These are phyloP conservation scores for Eciton burchellii DNA, from an alignment of 1,140 invertebrate genomes.

Conservation along the genomic window DNA sequence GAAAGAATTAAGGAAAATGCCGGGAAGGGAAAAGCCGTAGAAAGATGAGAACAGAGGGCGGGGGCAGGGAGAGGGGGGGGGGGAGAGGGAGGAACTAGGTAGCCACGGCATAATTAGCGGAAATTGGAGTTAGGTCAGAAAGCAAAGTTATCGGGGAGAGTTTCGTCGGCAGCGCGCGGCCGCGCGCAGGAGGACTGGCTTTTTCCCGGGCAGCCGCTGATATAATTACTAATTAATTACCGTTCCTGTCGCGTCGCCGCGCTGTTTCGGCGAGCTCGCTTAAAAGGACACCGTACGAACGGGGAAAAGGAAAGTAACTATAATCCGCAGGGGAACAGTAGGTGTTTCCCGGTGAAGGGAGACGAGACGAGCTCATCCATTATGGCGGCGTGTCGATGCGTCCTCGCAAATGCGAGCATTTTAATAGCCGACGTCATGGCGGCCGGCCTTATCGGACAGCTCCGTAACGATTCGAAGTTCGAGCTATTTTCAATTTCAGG, in stretches of 20 bases:
- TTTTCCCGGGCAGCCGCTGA: constrained; percentile 55
- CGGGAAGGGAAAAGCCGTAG: neutral
- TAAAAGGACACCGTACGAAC: constrained; percentile 60
- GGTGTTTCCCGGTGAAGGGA: neutral
- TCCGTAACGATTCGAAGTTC: neutral
- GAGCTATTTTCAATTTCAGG: constrained; percentile 28
- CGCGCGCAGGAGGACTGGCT: constrained; percentile 34
- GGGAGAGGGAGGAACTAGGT: constrained; percentile 49
- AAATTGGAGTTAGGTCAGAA: constrained; percentile 73
- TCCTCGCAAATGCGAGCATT: neutral
- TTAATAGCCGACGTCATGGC: constrained; percentile 35
- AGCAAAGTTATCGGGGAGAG: constrained; percentile 68
- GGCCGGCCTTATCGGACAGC: constrained; percentile 8
- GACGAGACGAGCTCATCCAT: constrained; percentile 11
- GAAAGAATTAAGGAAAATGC: constrained; percentile 42
- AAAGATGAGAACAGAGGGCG: constrained; percentile 10
- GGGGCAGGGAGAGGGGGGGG: neutral
- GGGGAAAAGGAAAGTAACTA: constrained; percentile 46
- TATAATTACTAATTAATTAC: constrained; percentile 74
- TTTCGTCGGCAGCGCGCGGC: constrained; percentile 44
- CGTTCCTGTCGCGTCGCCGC: constrained; percentile 32
- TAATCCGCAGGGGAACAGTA: constrained; percentile 44
- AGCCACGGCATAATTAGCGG: constrained; percentile 69
- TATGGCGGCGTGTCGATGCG: constrained; percentile 15
- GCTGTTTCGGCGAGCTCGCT: constrained; percentile 44